Evolutionary conservation across 2,113 vertebrate species (phyloP), one percentile per base, ranked within the genome.

Genomic region (Plectropomus leopardus): DNA sequence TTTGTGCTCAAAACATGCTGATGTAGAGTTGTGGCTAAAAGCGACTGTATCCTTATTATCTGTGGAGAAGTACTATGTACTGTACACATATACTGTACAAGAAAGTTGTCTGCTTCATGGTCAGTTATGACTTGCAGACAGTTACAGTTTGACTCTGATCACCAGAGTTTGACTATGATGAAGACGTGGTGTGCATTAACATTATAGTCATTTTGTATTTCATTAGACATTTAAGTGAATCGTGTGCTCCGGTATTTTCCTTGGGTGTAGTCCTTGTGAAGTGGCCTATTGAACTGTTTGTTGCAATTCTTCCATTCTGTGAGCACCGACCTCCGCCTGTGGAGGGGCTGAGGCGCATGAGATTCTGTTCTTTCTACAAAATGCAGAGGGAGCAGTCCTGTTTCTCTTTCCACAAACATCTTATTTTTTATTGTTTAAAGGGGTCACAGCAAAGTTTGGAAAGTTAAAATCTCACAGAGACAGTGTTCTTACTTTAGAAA

Each of bases 401-500:
- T 34, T 80, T 28, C 34, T 74, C 54, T 72, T 23, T 69, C 45
- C 48, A 42, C 61, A 81, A 76, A 78, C 28, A 28, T 72, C 3
- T 36, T 1, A 9, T 66, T 51, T 70, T 79, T 53, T 50, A 50
- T 76, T 78, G 67, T 79, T 61, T 50, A 34, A 72, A 30, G 36
- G 23, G 70, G 48, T 47, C 32, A 47, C 44, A 51, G 14, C 48
- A 58, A 71, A 63, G 60, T 83, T 69, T 67, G 10, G 42, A 75
- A 55, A 75, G 59, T 45, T 50, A 17, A 51, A 61, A 76, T 40
- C n/a, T 45, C 55, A 48, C 40, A 24, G 59, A 50, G 53, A 34
- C 40, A 50, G n/a, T 45, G 68, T 81, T 83, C 54, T 61, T 55
- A 67, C 53, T 61, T 66, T 3, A 47, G 48, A 80, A 82, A 82